Evolutionary conservation across 2,888 invertebrate species (phyloP).

Genomic region (Orgyia antiqua): DNA sequence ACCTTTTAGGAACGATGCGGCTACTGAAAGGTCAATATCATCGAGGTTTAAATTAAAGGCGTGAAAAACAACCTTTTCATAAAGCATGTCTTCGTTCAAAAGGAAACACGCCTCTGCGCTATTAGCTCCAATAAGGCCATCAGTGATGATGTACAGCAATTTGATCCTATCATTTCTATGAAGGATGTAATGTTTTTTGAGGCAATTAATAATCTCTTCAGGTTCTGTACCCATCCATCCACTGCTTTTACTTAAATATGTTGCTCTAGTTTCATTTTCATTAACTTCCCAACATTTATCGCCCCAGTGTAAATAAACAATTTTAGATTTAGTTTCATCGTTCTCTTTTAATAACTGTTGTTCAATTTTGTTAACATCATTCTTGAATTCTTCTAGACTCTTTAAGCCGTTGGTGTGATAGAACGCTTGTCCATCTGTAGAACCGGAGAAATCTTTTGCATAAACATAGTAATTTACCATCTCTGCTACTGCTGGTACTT

Average conservation of each 20-base stretch:
- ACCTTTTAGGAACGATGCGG: constrained; percentile 9
- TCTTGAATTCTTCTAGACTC: constrained; percentile 25
- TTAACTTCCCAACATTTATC: constrained; percentile 23
- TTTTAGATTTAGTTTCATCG: constrained; percentile 18
- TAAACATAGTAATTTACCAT: constrained; percentile 23
- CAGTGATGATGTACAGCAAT: constrained; percentile 33
- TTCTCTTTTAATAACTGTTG: constrained; percentile 11
- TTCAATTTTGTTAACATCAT: constrained; percentile 21
- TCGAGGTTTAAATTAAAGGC: constrained; percentile 16
- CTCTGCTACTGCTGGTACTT: too few species aligned
- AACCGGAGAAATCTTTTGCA: constrained; percentile 30
- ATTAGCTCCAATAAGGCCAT: constrained; percentile 18
- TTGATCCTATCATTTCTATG: constrained; percentile 21
- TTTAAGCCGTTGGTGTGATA: constrained; percentile 27
- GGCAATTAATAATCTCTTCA: constrained; percentile 5
- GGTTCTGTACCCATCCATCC: neutral
- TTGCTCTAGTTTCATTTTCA: constrained; percentile 14
- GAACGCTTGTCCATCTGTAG: constrained; percentile 13
- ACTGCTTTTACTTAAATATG: neutral
- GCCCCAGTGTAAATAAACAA: constrained; percentile 35
- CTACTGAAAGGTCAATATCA: constrained; percentile 29
- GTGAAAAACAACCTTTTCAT: constrained; percentile 23
- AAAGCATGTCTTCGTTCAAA: constrained; percentile 26
- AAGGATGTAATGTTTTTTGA: constrained; percentile 9
- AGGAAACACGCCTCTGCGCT: constrained; percentile 17